phyloP scores from a whole-genome alignment of 2,113 vertebrate species.

The Thinocorus orbignyianus region DNA sequence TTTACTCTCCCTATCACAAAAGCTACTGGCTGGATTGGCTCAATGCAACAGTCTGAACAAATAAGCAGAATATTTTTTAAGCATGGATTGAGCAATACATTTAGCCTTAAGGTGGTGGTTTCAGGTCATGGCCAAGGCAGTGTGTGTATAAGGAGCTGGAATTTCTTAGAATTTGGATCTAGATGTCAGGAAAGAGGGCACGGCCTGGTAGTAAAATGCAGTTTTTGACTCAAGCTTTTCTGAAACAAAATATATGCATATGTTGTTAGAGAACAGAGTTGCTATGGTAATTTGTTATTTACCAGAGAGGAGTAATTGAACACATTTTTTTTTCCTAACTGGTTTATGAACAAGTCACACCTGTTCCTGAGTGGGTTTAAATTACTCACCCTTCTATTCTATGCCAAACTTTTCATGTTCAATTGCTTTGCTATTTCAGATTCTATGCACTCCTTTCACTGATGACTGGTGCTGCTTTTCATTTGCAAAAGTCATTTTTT shows the following conservation, averaged over 20 bases:
- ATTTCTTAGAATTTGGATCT: neutral
- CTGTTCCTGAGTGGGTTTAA: constrained; percentile 67
- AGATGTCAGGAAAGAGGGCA: neutral
- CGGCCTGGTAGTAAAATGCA: neutral
- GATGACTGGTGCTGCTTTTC: constrained; percentile 28
- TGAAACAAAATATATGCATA: constrained; percentile 26
- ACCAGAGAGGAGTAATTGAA: constrained; percentile 54
- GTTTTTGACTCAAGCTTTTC: neutral
- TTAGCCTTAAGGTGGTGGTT: neutral
- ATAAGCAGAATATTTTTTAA: neutral
- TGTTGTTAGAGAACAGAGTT: constrained; percentile 56
- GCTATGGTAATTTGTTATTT: constrained; percentile 71
- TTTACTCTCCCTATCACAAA: neutral
- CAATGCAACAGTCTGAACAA: neutral
- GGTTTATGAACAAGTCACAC: constrained; percentile 70
- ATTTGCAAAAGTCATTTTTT: neutral
- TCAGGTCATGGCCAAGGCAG: neutral
- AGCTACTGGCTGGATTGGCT: neutral
- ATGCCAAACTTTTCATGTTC: constrained; percentile 46
- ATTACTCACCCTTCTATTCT: constrained; percentile 43
- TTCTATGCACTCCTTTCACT: constrained; percentile 6
- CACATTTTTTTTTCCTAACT: constrained; percentile 20
- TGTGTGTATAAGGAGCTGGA: neutral
- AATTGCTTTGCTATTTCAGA: constrained; percentile 61
- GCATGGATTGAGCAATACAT: neutral